phyloP scores from a whole-genome alignment of 2,888 invertebrate species.

The Boloria euphrosyne region DNA sequence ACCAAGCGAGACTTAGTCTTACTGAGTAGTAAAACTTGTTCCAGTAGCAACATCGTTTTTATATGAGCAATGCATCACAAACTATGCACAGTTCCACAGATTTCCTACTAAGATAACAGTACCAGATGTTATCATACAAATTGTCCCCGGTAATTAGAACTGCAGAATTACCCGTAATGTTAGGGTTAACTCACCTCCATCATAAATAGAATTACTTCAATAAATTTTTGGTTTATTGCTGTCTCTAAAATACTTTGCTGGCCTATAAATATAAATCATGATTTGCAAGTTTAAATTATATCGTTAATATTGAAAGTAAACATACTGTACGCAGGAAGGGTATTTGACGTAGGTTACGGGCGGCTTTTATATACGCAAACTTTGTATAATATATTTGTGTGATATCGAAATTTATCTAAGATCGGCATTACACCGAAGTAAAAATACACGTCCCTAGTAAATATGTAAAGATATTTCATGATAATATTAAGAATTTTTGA shows the following conservation, averaged over 20 bases:
- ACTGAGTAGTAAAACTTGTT: slow-evolving; percentile 10
- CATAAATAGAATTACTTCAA: slow-evolving; percentile 21
- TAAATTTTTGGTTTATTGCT: slow-evolving; percentile 10
- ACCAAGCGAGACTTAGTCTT: neutral
- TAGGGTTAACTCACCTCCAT: slow-evolving; percentile 18
- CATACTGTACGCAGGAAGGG: too few species aligned
- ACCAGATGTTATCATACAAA: slow-evolving; percentile 33
- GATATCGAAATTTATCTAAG: too few species aligned
- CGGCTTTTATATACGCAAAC: too few species aligned
- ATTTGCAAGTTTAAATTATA: too few species aligned
- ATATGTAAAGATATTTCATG: too few species aligned
- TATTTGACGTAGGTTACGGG: too few species aligned
- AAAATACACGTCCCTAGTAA: too few species aligned
- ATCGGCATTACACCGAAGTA: too few species aligned
- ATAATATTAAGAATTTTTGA: too few species aligned
- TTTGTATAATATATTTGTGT: too few species aligned
- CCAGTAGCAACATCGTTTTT: slow-evolving; percentile 1
- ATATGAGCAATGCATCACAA: slow-evolving; percentile 11
- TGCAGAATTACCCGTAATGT: slow-evolving; percentile 25
- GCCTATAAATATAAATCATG: too few species aligned
- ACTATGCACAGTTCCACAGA: slow-evolving; percentile 24
- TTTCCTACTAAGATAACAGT: slow-evolving; percentile 26
- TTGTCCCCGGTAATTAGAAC: slow-evolving; percentile 32
- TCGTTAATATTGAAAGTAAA: too few species aligned
- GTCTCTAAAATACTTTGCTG: neutral